Conservation (phyloP, 2,113 vertebrate genomes). For the Caloenas nicobarica region DNA sequence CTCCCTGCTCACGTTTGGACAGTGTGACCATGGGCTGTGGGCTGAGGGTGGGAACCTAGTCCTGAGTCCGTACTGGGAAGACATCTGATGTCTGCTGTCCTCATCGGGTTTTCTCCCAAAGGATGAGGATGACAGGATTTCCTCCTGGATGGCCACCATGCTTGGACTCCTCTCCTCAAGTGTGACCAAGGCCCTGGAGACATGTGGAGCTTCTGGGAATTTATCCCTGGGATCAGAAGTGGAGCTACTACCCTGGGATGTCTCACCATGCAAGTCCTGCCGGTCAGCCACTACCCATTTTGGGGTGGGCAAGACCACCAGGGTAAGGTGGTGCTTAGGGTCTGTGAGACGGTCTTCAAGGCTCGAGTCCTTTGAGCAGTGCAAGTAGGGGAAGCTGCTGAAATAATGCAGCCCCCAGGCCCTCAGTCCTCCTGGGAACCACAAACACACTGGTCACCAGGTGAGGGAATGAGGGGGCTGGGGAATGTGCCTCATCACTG, state of each 20-base stretch:
- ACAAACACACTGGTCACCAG: background rate
- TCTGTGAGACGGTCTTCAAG: background rate
- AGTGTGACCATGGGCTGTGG: background rate
- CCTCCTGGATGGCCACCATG: background rate
- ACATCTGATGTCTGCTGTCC: background rate
- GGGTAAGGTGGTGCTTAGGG: background rate
- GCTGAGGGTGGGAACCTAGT: background rate
- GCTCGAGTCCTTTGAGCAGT: background rate
- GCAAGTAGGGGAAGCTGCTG: background rate
- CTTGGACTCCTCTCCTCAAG: background rate
- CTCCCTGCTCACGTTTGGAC: rapidly evolving
- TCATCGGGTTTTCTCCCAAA: background rate
- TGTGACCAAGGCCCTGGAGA: background rate
- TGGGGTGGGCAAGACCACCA: background rate
- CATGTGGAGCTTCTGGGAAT: background rate
- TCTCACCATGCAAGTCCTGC: background rate
- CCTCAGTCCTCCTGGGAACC: background rate
- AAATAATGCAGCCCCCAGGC: background rate
- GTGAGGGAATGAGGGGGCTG: too few relatives aligned
- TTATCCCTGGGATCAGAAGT: background rate
- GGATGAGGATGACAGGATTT: background rate
- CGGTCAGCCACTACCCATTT: background rate
- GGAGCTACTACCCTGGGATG: background rate
- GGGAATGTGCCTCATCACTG: background rate
- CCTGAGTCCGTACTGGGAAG: background rate